Percentiles rank a stretch among this genome's conserved stretches.
These are phyloP conservation scores for Mus musculus DNA, from an alignment of 2,113 vertebrate species.

Conservation along the genomic window GRCm39 chrX:21479001-21479500, in stretches of 20 bases:
- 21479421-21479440: not conserved
- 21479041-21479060: not conserved
- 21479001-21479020: not conserved
- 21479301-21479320: slow-evolving; percentile 42
- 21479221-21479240: not conserved
- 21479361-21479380: slow-evolving; percentile 36
- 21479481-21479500: not conserved
- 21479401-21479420: not conserved
- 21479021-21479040: not conserved
- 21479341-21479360: not conserved
- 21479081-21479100: slow-evolving; percentile 32
- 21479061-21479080: not conserved
- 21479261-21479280: not conserved
- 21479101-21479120: not conserved
- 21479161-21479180: slow-evolving; percentile 9
- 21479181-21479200: not conserved
- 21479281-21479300: not conserved
- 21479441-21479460: not conserved
- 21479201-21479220: not conserved
- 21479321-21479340: slow-evolving; percentile 23
- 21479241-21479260: not conserved
- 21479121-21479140: slow-evolving; percentile 30
- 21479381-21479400: not conserved
- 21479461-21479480: not conserved
- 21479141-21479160: not conserved